A percentile compares a stretch with the other conserved stretches of the same genome.
Conservation (phyloP, 2,797 vertebrate genomes). For the Cirrhinus molitorella region DNA sequence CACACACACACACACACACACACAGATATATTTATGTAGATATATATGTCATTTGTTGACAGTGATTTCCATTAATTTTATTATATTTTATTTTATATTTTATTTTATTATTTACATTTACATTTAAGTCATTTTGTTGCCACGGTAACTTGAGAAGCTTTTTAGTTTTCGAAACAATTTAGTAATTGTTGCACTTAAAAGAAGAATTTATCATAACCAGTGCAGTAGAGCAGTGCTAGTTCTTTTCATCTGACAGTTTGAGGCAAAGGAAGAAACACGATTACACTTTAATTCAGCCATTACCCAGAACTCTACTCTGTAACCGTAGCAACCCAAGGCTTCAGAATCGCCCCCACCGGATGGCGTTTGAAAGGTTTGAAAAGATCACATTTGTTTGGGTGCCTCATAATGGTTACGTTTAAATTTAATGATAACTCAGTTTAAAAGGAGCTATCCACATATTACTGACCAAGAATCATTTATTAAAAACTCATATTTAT, state of each 20-base stretch:
- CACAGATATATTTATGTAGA: too few relatives aligned
- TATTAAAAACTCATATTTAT: neutral
- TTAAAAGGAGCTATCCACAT: neutral
- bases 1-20: too few relatives aligned
- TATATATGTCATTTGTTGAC: neutral
- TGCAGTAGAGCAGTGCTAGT: neutral
- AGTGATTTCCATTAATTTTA: neutral
- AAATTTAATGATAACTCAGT: neutral
- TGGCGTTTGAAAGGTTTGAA: neutral
- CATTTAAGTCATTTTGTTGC: too few relatives aligned
- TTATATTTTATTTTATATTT: too few relatives aligned
- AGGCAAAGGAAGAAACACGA: constrained; percentile 22
- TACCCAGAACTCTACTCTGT: constrained; percentile 17
- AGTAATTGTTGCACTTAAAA: neutral
- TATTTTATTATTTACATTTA: too few relatives aligned
- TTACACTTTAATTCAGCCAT: constrained; percentile 40
- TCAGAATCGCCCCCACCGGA: neutral
- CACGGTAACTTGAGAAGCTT: neutral
- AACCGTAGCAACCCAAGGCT: constrained; percentile 16
- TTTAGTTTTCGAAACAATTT: neutral
- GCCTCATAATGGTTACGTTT: neutral
- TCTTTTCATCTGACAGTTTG: constrained; percentile 11
- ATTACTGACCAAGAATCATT: neutral
- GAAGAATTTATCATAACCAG: neutral
- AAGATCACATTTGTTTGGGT: neutral